Evolutionary conservation across 2,888 invertebrate species (phyloP), one percentile per base, ranked within the genome.

Genomic region (Rutpela maculata): DNA sequence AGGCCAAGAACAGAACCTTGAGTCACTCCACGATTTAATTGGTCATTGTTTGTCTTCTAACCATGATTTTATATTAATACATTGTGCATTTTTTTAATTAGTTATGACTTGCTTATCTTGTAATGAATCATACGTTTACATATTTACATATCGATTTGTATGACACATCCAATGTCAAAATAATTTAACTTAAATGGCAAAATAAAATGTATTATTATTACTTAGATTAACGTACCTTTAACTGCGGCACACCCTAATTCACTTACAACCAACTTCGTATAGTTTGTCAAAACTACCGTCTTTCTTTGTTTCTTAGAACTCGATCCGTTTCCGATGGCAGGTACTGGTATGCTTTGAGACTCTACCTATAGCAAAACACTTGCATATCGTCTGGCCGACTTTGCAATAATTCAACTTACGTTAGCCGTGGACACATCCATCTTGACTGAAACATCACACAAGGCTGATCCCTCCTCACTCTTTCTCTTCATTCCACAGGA

Each of bases 171-270:
- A n/a, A n/a, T n/a, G n/a, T n/a, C n/a, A n/a, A n/a, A n/a, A n/a
- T n/a, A n/a, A n/a, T n/a, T n/a, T n/a, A n/a, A n/a, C n/a, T n/a
- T n/a, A n/a, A n/a, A n/a, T n/a, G n/a, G n/a, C n/a, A n/a, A n/a
- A n/a, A n/a, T n/a, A n/a, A n/a, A n/a, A n/a, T n/a, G n/a, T n/a
- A n/a, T n/a, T n/a, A n/a, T n/a, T n/a, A n/a, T n/a, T n/a, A n/a
- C 56, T 72, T 19, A 56, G 26, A 68, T 50, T n/a, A 50, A 55
- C 59, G 35, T 74, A 84, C 95, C 96, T 92, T 95, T 96, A 84
- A 96, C 95, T 31, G 97, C 95, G 1, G 98, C 97, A 80, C 90
- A 91, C 12, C 98, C 98, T 35, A 97, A 89, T 80, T 91, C 90
- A 81, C 93, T 95, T 50, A 95, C 91, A 62, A 91, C 82, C 70